Evolutionary conservation across 2,113 vertebrate species (phyloP), one percentile per base, ranked within the genome.

Genomic region (Forbesichthys agassizii): DNA sequence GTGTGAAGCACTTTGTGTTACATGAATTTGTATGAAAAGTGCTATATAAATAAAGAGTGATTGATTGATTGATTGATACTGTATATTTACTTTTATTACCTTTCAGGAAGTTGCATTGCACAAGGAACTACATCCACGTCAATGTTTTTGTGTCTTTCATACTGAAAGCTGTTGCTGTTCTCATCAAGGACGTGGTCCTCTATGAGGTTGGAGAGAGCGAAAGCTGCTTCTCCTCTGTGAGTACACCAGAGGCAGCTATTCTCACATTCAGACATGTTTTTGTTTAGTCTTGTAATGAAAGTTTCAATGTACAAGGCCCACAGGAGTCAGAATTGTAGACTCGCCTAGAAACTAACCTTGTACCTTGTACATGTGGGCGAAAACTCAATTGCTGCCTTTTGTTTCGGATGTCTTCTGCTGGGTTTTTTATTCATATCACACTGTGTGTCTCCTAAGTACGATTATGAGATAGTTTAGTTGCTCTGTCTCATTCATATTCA

Each of bases 41-140:
- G 16, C 16, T 16, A 16, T 16, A 16, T 16, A 16, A 16, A 16
- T 16, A 16, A 16, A 16, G 16, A 16, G 16, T 16, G 16, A 16
- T 16, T 16, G 16, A 16, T 16, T 16, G 16, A 16, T 16, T 16
- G 16, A 16, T 16, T 16, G 16, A 16, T 27, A 14, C 11, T 33
- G 3, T 12, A 46, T 1, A 4, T 54, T 46, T 6, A 3, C 68
- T 60, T 42, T 3, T 71, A 64, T 64, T 48, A 11, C 78, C 48
- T 69, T 33, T 11, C 89, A 98, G 96, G 88, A 99, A 97, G 83
- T 91, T 99, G 11, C 96, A 95, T 86, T 99, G 97, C 70, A 98
- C 97, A 0, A 90, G 96, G 61, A 99, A 98, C 88, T 97, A 95
- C 81, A 98, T 98, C 84, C 96, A 98, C 78, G 95, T 95, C 89